Base-by-base conservation (phyloP, 2,888 invertebrate genomes). In the Monoplex corrugatus region DNA sequence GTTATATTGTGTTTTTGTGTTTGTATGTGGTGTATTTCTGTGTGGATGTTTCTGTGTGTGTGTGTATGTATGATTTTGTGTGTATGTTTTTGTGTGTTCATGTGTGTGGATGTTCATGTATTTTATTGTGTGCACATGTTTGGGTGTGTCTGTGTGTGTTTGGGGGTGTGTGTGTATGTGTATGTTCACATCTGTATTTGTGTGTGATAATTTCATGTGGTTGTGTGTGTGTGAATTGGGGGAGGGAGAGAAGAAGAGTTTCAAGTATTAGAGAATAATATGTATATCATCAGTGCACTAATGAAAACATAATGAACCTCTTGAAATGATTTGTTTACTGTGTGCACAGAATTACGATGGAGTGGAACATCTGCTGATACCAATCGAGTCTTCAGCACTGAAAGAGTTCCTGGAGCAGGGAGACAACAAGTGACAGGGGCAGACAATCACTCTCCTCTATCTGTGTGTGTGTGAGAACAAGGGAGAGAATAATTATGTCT, bases 281-380 rank as follows among this genome's bases (percentile, higher is more conserved):
- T 63, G 23, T 8, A 68, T 32, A 16, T 3, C 28, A n/a, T 68
- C 1, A 68, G 28, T 68, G 68, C 8, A 68, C 8, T 68, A n/a
- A 68, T 68, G n/a, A 23, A 16, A 23, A 63, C 63, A 16, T 3
- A 63, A 63, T 23, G 3, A 16, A 5, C 23, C 3, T 63, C 3
- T 63, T 63, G 63, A 16, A 3, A 23, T 16, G 10, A 63, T 63
- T 16, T 63, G 63, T n/a, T n/a, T 43, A 89, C 57, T 90, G 78
- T 82, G 85, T 1, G 93, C 93, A n/a, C 92, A 96, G 96, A 97
- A 97, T 32, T 96, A 97, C 45, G 98, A 98, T 95, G 98, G 98
- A 57, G 97, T 97, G 87, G 98, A 99, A 95, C 97, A 97, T 94
- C 96, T 99, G 57, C 95, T 97, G 40, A 98, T 99, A 95, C 98